Base-by-base conservation (phyloP, 1,140 invertebrate species). In the Phocides pigmalion region DNA sequence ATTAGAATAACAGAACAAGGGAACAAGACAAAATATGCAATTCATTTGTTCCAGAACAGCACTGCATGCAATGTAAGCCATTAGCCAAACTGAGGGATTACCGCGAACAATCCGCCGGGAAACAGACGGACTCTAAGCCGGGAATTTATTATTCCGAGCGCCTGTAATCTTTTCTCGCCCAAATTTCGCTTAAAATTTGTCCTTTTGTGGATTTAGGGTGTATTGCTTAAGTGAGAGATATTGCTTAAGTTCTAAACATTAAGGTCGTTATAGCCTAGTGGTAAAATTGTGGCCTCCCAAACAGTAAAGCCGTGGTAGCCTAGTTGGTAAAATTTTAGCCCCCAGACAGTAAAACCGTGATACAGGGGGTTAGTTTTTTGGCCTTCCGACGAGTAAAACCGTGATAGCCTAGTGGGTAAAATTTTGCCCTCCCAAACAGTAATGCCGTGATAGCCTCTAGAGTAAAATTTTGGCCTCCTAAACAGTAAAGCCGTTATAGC, bases 51-150 rank as follows among this genome's bases (percentile, higher is more conserved):
- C 39, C 39, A 37, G 25, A 46, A 42, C 50, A 32, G 28, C 53
- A 68, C 53, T 58, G 64, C 53, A 66, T 66, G 70, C 64, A 56
- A 49, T 68, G 51, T 53, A 70, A 63, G 42, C 66, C 68, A 72
- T 72, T 69, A 68, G 47, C 64, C 66, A 67, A 64, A 68, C 70
- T 68, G 58, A 68, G 66, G 66, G 68, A 73, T 76, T 76, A 70
- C 54, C 50, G 49, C 46, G 35, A 62, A 54, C 70, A 70, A 71
- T 73, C 71, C 73, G 71, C 53, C 58, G 59, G 50, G 49, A 47
- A 66, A 53, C 69, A 62, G 66, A 66, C 56, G 50, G 49, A 64
- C 46, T 56, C 42, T 68, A 68, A 68, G 61, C 51, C 46, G 44
- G 12, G 51, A 62, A 63, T 68, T 63, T 58, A 68, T 63, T 51